Base-by-base conservation (phyloP, 2,888 invertebrate species). In the Congeria kusceri region DNA sequence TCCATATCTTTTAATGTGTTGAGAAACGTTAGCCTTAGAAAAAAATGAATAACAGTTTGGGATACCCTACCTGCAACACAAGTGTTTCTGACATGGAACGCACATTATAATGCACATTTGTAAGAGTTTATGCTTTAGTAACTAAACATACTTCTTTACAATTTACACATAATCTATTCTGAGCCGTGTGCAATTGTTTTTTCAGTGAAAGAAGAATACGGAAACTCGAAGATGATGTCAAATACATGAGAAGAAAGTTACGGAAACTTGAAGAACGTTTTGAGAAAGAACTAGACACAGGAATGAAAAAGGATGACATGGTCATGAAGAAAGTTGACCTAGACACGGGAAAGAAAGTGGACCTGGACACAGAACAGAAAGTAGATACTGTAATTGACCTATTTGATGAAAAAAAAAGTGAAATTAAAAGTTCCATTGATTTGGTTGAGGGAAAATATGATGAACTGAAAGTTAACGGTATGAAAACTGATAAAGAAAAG, bases 191-290 rank as follows among this genome's bases (percentile, higher is more conserved):
- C 53, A 20, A 23, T 39, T 39, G 39, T 53, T 59, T 68, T 67
- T 68, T 57, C 59, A 68, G 68, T 68, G 68, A 68, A 68, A 68
- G 68, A 68, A 57, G 68, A 68, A 68, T 68, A 59, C 20, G 59
- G 25, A 58, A 68, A 46, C 39, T 68, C 13, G 68, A 68, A 46
- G 68, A 68, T 27, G 68, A 68, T 27, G 32, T 39, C 0, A 68
- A 57, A 46, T 68, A 68, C 32, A 23, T 68, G 32, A 68, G 44
- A 46, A 68, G 53, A 67, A 67, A 67, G 23, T 23, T 67, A 39
- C 28, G 56, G 32, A 67, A 67, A 53, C 28, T 67, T 23, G 67
- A 67, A 29, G 67, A 47, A n/a, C 49, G 18, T 64, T 20, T 64
- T 27, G 49, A 65, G 29, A 53, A 65, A 65, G 23, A 65, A 5